Percentiles rank a stretch among this genome's conserved stretches.
These are phyloP conservation scores for Agonopterix heracliana DNA, from an alignment of 2,888 invertebrate species.

Conservation along the genomic window DNA sequence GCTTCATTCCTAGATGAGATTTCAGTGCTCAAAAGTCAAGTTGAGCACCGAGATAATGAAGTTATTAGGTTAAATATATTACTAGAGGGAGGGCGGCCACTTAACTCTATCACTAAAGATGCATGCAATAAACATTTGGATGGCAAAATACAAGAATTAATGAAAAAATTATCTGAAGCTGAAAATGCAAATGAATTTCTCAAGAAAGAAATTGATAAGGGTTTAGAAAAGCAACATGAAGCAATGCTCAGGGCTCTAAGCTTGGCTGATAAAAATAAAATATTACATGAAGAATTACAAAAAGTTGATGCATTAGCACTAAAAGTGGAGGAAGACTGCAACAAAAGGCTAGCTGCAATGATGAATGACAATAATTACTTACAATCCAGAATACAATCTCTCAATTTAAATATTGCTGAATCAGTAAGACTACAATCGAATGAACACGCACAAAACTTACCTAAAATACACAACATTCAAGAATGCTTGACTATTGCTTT, in stretches of 20 bases:
- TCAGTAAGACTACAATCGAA: constrained; percentile 75
- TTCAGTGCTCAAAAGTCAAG: constrained; percentile 49
- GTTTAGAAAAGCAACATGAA: constrained; percentile 83
- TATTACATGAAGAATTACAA: constrained; percentile 81
- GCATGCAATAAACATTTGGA: constrained; percentile 78
- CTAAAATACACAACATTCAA: constrained; percentile 26
- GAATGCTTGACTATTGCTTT: constrained; percentile 37
- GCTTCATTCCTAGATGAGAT: constrained; percentile 56
- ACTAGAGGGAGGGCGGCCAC: constrained; percentile 83
- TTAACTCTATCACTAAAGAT: constrained; percentile 78
- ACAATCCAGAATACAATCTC: constrained; percentile 73
- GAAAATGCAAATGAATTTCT: constrained; percentile 75
- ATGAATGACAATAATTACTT: constrained; percentile 76
- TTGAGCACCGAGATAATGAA: constrained; percentile 80
- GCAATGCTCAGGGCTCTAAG: constrained; percentile 86
- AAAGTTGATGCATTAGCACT: constrained; percentile 85
- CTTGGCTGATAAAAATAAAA: constrained; percentile 84
- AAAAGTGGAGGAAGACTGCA: constrained; percentile 85
- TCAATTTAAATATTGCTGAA: constrained; percentile 58
- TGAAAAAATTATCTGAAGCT: constrained; percentile 76
- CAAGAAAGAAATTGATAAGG: constrained; percentile 67
- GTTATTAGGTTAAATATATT: constrained; percentile 81
- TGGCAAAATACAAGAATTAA: constrained; percentile 72
- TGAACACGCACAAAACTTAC: constrained; percentile 23
- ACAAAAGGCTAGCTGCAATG: constrained; percentile 79